phyloP scores from a whole-genome alignment of 2,888 invertebrate genomes.

The Drosophila formosana region DNA sequence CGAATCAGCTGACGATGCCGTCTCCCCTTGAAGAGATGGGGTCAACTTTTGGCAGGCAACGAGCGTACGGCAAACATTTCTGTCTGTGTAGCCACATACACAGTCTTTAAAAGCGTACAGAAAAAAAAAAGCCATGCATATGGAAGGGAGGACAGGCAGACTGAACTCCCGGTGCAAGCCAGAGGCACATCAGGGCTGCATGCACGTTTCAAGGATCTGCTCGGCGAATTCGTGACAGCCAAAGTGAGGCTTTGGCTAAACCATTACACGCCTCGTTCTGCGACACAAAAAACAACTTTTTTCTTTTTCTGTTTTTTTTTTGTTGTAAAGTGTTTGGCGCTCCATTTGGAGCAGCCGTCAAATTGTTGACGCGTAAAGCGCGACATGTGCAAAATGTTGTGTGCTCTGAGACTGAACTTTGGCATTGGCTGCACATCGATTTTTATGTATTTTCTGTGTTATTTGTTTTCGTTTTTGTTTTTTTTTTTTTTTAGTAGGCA shows the following conservation, averaged over 20 bases:
- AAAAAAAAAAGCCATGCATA: slow-evolving; percentile 40
- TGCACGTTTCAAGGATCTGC: slow-evolving; percentile 71
- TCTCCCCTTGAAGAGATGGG: neutral
- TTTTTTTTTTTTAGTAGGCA: neutral
- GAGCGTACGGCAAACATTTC: slow-evolving; percentile 64
- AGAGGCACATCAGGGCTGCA: slow-evolving; percentile 33
- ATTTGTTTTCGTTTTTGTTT: too few species aligned
- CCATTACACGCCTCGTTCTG: slow-evolving; percentile 56
- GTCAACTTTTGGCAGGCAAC: slow-evolving; percentile 46
- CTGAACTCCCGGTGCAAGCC: slow-evolving; percentile 21
- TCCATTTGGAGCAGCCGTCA: slow-evolving; percentile 56
- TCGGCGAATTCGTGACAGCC: slow-evolving; percentile 66
- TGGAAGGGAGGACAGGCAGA: slow-evolving; percentile 3
- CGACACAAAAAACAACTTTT: slow-evolving; percentile 13
- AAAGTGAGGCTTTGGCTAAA: slow-evolving; percentile 69
- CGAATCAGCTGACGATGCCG: slow-evolving; percentile 38
- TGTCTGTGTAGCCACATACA: slow-evolving; percentile 8
- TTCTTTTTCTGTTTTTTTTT: slow-evolving; percentile 1
- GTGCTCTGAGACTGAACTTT: slow-evolving; percentile 33
- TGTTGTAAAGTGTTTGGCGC: slow-evolving; percentile 27
- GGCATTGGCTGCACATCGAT: slow-evolving; percentile 42
- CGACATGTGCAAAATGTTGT: slow-evolving; percentile 48
- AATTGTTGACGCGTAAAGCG: slow-evolving; percentile 61
- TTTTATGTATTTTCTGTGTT: slow-evolving; percentile 23
- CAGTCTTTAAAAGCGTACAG: slow-evolving; percentile 19